phyloP scores from a whole-genome alignment of 1,140 invertebrate species.

The Cotesia chilonis region DNA sequence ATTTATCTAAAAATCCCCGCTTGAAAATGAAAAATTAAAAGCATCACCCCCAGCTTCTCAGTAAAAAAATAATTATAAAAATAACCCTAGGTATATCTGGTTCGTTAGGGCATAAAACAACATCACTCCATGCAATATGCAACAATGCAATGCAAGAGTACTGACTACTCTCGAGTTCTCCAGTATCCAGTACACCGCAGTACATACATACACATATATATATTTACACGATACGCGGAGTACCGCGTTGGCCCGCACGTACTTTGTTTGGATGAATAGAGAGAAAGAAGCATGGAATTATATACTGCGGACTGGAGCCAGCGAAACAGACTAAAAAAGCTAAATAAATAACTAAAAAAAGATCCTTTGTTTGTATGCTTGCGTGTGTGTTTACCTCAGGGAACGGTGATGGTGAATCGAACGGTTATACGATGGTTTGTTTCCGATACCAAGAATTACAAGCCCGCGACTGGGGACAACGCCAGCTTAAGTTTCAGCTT shows the following conservation, averaged over 20 bases:
- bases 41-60: not conserved
- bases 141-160: slow-evolving; percentile 41
- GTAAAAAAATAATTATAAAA: slow-evolving; percentile 4
- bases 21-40: not conserved
- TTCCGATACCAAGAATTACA: slow-evolving; percentile 33
- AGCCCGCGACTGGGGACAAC: not conserved
- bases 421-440: slow-evolving; percentile 7
- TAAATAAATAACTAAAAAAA: slow-evolving; percentile 29
- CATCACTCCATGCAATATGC: slow-evolving; percentile 50
- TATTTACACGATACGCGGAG: not conserved
- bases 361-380: slow-evolving; percentile 37
- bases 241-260: slow-evolving; percentile 1
- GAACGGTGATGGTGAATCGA: slow-evolving; percentile 20
- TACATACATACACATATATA: too few species aligned
- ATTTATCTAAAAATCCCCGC: too few species aligned
- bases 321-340: slow-evolving; percentile 24
- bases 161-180: too few species aligned
- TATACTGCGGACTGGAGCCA: not conserved
- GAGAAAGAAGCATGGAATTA: slow-evolving; percentile 15
- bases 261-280: slow-evolving; percentile 29
- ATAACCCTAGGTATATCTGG: slow-evolving; percentile 39
- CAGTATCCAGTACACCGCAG: too few species aligned
- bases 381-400: slow-evolving; percentile 9
- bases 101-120: slow-evolving; percentile 50
- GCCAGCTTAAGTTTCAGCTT: too few species aligned